Percentiles rank a stretch among this genome's conserved stretches.
These are phyloP conservation scores for Lacerta bilineata DNA, from an alignment of 2,797 vertebrate species.

Conservation along the genomic window DNA sequence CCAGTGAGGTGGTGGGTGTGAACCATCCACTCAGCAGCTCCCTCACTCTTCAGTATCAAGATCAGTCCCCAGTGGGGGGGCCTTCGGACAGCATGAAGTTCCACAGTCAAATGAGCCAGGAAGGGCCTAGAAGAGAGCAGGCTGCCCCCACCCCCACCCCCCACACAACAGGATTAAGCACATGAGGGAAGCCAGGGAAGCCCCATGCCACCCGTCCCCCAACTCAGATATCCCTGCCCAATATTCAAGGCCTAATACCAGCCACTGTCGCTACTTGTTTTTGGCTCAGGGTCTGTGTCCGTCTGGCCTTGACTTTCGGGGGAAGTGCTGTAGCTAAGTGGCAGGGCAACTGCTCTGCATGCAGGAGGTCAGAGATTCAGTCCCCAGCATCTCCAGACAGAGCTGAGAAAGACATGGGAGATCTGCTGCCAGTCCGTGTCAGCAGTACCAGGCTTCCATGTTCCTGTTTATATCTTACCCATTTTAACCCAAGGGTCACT, in stretches of 20 bases:
- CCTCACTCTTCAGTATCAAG: constrained; percentile 81
- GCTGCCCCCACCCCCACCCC: not conserved
- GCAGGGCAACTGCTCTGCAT: no score
- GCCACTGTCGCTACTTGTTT: no score
- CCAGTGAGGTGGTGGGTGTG: constrained; percentile 75
- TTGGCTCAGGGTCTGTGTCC: not conserved
- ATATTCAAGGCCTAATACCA: not conserved
- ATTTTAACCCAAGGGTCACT: not conserved
- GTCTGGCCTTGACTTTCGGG: no score
- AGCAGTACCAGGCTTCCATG: no score
- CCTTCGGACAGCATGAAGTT: not conserved
- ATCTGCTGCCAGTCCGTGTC: not conserved
- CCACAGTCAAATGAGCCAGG: constrained; percentile 29
- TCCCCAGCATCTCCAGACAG: no score
- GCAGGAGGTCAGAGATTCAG: no score
- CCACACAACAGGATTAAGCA: not conserved
- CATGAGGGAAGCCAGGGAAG: not conserved
- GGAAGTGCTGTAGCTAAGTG: not conserved
- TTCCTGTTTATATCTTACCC: not conserved
- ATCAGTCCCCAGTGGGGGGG: constrained; percentile 57
- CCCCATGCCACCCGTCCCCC: not conserved
- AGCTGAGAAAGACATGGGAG: no score
- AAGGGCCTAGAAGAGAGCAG: constrained; percentile 29
- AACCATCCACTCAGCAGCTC: constrained; percentile 82
- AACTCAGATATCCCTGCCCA: not conserved